Conservation (phyloP, 2,113 vertebrate genomes). For the Jaculus jaculus region DNA sequence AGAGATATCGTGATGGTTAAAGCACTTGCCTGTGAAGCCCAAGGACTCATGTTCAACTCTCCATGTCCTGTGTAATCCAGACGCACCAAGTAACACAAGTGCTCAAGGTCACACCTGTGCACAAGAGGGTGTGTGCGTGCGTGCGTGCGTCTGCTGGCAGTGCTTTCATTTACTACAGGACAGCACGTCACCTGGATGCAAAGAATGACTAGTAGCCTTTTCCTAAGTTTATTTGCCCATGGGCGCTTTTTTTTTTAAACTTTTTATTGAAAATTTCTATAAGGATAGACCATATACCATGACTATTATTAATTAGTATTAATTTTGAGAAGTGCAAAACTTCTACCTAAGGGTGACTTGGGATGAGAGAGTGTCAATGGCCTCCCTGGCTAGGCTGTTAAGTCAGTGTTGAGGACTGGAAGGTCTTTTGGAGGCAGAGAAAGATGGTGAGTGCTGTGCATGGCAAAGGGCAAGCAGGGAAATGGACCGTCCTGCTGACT, state of each 20-base stretch:
- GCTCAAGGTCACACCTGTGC: too few relatives aligned
- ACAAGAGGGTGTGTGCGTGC: too few relatives aligned
- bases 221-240: neutral
- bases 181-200: neutral
- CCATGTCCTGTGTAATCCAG: too few relatives aligned
- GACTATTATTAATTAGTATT: neutral
- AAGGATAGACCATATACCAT: too few relatives aligned
- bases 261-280: too few relatives aligned
- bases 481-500: neutral
- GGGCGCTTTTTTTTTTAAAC: neutral
- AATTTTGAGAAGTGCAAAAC: neutral
- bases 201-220: neutral
- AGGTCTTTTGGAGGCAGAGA: neutral
- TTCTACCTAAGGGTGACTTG: neutral
- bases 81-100: too few relatives aligned
- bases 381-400: neutral
- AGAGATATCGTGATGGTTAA: too few relatives aligned
- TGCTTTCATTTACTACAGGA: neutral
- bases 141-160: neutral
- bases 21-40: too few relatives aligned
- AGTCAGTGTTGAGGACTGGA: neutral
- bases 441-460: neutral
- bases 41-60: too few relatives aligned
- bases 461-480: neutral
- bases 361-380: neutral